Conservation (phyloP, 2,888 invertebrate genomes). For the Machimus rusticus region DNA sequence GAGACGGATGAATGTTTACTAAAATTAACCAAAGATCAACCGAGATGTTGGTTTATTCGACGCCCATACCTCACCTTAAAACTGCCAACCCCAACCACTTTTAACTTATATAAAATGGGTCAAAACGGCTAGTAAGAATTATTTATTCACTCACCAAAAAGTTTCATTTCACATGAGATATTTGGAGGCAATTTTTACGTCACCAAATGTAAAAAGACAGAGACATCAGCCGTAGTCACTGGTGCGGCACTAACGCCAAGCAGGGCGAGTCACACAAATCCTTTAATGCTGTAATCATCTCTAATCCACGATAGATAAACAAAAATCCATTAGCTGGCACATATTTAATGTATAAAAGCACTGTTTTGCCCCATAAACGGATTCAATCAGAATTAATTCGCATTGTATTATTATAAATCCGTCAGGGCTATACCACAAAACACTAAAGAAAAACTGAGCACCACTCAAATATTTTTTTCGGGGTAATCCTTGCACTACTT, state of each 20-base stretch:
- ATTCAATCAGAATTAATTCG: conserved; percentile 16
- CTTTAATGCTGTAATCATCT: conserved; percentile 51
- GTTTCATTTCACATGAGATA: background rate
- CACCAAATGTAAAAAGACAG: background rate
- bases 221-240: conserved; percentile 46
- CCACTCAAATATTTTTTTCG: background rate
- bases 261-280: conserved; percentile 50
- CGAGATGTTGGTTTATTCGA: background rate
- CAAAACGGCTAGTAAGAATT: background rate
- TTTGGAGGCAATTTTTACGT: background rate
- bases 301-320: conserved; percentile 52
- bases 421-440: background rate
- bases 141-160: conserved; percentile 24
- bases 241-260: conserved; percentile 39
- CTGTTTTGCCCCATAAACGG: background rate
- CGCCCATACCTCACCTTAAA: no score
- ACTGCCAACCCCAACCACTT: background rate
- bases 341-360: conserved; percentile 35
- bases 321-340: conserved; percentile 52
- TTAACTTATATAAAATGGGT: background rate
- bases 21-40: background rate
- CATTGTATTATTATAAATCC: conserved; percentile 3
- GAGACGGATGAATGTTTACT: background rate
- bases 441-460: background rate
- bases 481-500: background rate